These are phyloP conservation scores for Penelope pileata DNA, from an alignment of 2,113 vertebrate genomes.

Conservation along the genomic window DNA sequence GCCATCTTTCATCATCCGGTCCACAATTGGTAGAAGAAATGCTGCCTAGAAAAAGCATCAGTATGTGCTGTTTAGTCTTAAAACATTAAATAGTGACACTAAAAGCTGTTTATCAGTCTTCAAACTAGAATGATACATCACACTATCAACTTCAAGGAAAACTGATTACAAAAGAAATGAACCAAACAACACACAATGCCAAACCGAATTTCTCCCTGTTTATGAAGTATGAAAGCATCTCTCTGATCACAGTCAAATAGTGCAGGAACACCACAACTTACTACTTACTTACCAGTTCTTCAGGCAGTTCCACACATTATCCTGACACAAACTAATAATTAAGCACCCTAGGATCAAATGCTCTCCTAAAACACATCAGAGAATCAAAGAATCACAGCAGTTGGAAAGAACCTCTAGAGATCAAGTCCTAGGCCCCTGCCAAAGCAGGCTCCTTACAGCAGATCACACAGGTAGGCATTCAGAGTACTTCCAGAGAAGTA, in stretches of 20 bases:
- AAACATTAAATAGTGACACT: not conserved
- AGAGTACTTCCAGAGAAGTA: no score
- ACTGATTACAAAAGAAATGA: not conserved
- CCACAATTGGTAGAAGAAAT: conserved; percentile 92
- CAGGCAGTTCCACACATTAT: not conserved
- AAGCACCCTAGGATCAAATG: not conserved
- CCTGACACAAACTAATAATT: not conserved
- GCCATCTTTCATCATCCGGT: conserved; percentile 86
- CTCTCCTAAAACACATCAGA: not conserved
- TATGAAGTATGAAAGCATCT: not conserved
- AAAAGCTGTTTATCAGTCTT: not conserved
- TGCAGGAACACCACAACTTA: not conserved
- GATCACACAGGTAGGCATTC: no score
- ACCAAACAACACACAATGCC: not conserved
- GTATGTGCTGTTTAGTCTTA: not conserved
- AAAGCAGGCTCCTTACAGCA: no score
- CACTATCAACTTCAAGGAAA: not conserved
- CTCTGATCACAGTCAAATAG: not conserved
- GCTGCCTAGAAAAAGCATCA: conserved; percentile 81
- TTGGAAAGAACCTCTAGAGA: no score
- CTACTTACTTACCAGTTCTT: not conserved
- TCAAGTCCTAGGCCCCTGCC: no score
- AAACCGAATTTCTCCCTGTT: not conserved
- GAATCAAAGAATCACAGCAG: no score
- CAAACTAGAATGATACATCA: not conserved